Evolutionary conservation across 53 echinoderm and acorn worm species (phyloP), one percentile per base, ranked within the genome.

Genomic region (Crossaster papposus): DNA sequence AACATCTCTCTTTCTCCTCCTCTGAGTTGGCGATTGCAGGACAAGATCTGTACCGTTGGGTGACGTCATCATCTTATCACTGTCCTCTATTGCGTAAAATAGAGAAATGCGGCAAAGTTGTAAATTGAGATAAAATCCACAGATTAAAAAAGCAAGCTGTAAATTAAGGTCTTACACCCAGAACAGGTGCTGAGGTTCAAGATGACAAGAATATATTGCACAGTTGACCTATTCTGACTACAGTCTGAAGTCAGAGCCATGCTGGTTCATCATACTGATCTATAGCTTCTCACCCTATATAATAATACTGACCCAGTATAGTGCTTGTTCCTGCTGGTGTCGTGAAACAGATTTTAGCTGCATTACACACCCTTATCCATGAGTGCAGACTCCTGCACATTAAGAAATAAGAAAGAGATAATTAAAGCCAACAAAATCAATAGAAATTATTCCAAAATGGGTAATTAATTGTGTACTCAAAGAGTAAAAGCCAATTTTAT

Each of bases 1-100:
- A 30, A 72, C 14, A 3, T 54, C 80, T 28, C 80, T 51, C 51
- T 26, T 54, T 64, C 89, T 38, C 30, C 79, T 64, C 10, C 72
- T 30, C 54, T 30, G 80, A 4, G 51, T 68, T 14, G n/a, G 23
- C 20, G 89, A 72, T 89, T 70, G 6, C 34, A 79, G n/a, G 33
- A 81, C 58, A 36, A 89, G 30, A 33, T 90, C 90, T 53, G 75
- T 63, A 28, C 90, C 90, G 23, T 90, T 51, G 30, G 77, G 10
- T 83, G 90, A 90, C 32, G 90, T 90, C 83, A 62, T 76, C 77
- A 90, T 75, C 62, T 22, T 77, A 50, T 90, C 83, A 26, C 76
- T 44, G 13, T 83, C 77, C 55, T 71, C 90, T 90, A 18, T 18
- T 54, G 65, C 50, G n/a, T 28, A 51, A 30, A 86, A 76, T 2